These are phyloP conservation scores for Encarsia formosa DNA, from an alignment of 2,888 invertebrate genomes.

Conservation along the genomic window DNA sequence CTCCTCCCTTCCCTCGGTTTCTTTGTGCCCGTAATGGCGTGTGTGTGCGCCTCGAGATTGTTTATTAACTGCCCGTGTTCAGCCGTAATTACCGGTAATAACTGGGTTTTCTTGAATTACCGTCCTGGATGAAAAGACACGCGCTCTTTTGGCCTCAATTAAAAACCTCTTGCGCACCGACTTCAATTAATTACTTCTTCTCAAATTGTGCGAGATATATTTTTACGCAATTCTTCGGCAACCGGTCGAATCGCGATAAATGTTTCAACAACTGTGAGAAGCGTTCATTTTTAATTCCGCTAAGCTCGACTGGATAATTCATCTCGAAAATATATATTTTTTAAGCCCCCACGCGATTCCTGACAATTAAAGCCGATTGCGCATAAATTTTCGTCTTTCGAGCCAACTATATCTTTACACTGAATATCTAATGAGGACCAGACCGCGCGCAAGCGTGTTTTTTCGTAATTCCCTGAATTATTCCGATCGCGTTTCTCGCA, in stretches of 20 bases:
- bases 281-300: too few relatives aligned
- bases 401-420: constrained; percentile 39
- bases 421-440: constrained; percentile 48
- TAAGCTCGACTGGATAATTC: too few relatives aligned
- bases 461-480: constrained; percentile 50
- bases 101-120: constrained; percentile 8
- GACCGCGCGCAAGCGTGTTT: constrained; percentile 48
- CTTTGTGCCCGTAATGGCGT: constrained; percentile 8
- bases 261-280: too few relatives aligned
- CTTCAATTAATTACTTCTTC: too few relatives aligned
- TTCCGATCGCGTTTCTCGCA: constrained; percentile 44
- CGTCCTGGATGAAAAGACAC: neutral
- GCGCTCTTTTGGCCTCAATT: neutral
- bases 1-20: neutral
- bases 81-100: constrained; percentile 13
- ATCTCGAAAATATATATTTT: too few relatives aligned
- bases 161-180: too few relatives aligned
- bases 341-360: too few relatives aligned
- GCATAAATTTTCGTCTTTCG: too few relatives aligned
- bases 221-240: too few relatives aligned
- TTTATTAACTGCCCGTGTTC: constrained; percentile 12
- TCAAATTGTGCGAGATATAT: too few relatives aligned
- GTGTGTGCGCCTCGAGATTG: constrained; percentile 10
- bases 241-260: too few relatives aligned
- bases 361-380: too few relatives aligned